phyloP scores from a whole-genome alignment of 1,140 invertebrate genomes.

The Ceratina australensis region DNA sequence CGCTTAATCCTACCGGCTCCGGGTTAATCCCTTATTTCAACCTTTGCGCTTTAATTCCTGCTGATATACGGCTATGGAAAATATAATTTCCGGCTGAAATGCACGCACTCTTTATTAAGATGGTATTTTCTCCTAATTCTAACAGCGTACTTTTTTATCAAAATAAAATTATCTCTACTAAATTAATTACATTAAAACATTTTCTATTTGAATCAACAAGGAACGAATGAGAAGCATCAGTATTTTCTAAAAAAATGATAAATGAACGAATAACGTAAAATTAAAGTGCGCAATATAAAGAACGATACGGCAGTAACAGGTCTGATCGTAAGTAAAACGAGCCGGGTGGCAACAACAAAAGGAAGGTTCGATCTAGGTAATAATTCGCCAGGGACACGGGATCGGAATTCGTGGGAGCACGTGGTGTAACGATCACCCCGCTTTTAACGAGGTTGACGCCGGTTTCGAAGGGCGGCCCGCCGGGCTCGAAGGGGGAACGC shows the following conservation, averaged over 20 bases:
- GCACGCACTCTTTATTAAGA: too few species aligned
- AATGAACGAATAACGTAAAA: background rate
- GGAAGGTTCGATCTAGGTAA: background rate
- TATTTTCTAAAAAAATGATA: too few species aligned
- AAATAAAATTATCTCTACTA: too few species aligned
- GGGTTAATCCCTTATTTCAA: background rate
- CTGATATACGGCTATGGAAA: background rate
- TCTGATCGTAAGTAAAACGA: too few species aligned
- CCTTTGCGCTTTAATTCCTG: background rate
- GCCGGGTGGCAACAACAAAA: background rate
- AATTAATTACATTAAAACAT: too few species aligned
- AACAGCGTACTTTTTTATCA: too few species aligned
- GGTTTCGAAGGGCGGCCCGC: constrained; percentile 1
- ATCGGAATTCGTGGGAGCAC: background rate
- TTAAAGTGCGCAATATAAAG: background rate
- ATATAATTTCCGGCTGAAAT: background rate
- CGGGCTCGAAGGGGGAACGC: background rate
- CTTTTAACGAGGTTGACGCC: constrained; percentile 44
- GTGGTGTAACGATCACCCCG: constrained; percentile 27
- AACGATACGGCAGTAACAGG: too few species aligned
- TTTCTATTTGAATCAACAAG: too few species aligned
- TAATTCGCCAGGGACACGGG: background rate
- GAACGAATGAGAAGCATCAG: too few species aligned
- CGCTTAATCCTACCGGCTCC: background rate
- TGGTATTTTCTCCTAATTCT: too few species aligned